Conservation (phyloP, 2,113 vertebrate genomes). For the Spilogale gracilis region DNA sequence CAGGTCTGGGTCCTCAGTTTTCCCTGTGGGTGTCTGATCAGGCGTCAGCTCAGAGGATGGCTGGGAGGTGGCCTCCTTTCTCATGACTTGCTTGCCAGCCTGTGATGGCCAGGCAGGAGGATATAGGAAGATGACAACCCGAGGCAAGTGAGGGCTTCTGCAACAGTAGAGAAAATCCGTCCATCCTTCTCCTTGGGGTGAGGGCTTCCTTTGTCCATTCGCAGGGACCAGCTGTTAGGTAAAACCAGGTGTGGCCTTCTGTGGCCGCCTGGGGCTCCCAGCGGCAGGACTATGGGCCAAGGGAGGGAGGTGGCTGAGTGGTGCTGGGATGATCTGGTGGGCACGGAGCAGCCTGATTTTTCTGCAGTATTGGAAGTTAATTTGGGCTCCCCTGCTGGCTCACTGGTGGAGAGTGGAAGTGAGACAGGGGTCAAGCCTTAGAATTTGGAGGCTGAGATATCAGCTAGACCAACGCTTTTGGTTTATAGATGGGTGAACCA, state of each 20-base stretch:
- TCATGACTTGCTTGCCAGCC: not conserved
- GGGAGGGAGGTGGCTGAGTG: not conserved
- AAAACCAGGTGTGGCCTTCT: not conserved
- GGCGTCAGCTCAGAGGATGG: not conserved
- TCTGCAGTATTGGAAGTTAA: not conserved
- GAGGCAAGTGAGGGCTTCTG: accelerated
- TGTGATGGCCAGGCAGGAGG: not conserved
- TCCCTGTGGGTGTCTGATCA: accelerated
- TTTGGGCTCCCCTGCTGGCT: not conserved
- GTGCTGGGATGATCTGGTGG: accelerated
- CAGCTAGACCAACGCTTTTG: not conserved
- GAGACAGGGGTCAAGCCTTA: not conserved
- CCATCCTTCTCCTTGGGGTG: accelerated
- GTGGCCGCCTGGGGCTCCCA: not conserved
- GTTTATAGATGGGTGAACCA: not conserved
- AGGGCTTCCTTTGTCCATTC: not conserved
- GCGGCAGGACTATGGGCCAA: not conserved
- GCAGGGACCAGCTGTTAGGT: not conserved
- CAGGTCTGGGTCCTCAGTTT: not conserved
- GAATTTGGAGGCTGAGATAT: not conserved
- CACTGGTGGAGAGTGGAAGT: not conserved
- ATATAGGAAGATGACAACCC: accelerated
- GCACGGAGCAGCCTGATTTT: accelerated
- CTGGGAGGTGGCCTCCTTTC: not conserved
- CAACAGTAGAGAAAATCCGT: accelerated